A percentile compares a stretch with the other conserved stretches of the same genome.
Conservation (phyloP, 2,888 invertebrate genomes). For the Aphidoletes aphidimyza region DNA sequence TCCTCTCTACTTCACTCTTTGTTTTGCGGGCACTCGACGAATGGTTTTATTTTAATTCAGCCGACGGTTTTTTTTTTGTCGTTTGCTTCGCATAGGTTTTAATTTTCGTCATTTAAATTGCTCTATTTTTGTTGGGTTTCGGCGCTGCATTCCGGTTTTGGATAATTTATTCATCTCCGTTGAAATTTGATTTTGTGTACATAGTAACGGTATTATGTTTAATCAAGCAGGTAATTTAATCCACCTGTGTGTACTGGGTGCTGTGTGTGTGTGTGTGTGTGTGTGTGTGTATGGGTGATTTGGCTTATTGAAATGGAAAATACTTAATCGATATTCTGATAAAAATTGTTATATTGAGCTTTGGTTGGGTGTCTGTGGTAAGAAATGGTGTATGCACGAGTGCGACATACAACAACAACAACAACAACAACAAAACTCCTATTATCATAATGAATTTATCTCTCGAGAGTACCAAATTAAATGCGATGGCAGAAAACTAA, state of each 20-base stretch:
- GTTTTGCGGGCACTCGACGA: too few species aligned
- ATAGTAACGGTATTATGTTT: conserved; percentile 44
- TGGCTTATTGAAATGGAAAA: neutral
- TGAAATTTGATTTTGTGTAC: conserved; percentile 9
- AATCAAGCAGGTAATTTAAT: conserved; percentile 38
- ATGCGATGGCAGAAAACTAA: conserved; percentile 48
- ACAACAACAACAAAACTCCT: too few species aligned
- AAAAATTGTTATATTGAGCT: neutral
- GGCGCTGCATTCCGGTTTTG: conserved; percentile 29
- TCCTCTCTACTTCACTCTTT: too few species aligned
- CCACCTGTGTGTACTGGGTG: conserved; percentile 14
- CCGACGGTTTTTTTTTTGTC: too few species aligned
- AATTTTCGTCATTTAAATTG: neutral
- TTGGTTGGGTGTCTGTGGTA: neutral
- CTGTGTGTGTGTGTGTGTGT: neutral
- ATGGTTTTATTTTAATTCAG: too few species aligned
- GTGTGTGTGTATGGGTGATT: neutral
- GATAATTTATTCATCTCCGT: conserved; percentile 33
- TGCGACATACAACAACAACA: too few species aligned
- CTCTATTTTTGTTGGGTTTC: neutral
- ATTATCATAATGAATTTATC: conserved; percentile 54
- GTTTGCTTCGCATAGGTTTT: neutral
- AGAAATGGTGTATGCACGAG: too few species aligned
- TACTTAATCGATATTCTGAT: neutral
- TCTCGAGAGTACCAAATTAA: conserved; percentile 6